Conservation (phyloP, 2,113 vertebrate genomes). For the Brachirus orientalis region DNA sequence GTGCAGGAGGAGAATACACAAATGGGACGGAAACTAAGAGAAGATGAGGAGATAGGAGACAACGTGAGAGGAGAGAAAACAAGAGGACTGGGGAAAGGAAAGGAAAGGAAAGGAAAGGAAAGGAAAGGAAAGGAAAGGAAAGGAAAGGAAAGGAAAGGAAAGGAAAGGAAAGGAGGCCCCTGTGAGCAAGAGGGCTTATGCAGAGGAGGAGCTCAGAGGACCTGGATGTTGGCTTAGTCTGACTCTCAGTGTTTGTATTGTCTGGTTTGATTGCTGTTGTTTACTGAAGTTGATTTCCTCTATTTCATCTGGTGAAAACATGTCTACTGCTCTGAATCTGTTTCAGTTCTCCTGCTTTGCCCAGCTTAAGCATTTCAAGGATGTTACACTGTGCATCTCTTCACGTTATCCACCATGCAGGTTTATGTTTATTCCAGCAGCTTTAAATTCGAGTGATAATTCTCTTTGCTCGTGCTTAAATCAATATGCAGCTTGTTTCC, state of each 20-base stretch:
- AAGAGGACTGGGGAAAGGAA: too few relatives aligned
- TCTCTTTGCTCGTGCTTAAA: conserved; percentile 18
- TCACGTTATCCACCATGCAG: conserved; percentile 1
- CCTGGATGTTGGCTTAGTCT: conserved; percentile 62
- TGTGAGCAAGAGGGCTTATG: conserved; percentile 22
- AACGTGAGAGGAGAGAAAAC: too few relatives aligned
- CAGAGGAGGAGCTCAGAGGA: conserved; percentile 44
- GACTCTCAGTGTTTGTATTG: conserved; percentile 52
- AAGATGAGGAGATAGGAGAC: not conserved
- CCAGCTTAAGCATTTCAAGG: not conserved
- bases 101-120: too few relatives aligned
- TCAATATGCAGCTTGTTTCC: conserved; percentile 35
- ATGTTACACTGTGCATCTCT: not conserved
- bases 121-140: not conserved
- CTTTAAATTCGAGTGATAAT: conserved; percentile 15
- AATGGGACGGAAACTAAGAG: too few relatives aligned
- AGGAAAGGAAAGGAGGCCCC: not conserved
- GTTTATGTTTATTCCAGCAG: conserved; percentile 19
- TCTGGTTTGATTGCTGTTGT: conserved; percentile 53
- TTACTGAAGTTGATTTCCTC: conserved; percentile 40
- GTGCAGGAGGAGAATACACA: too few relatives aligned
- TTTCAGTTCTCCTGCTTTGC: conserved; percentile 5
- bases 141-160: not conserved
- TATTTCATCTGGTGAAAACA: conserved; percentile 25
- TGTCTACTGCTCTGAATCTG: conserved; percentile 16